phyloP scores from a whole-genome alignment of 2,797 vertebrate species.

The Onychomys leucogaster region DNA sequence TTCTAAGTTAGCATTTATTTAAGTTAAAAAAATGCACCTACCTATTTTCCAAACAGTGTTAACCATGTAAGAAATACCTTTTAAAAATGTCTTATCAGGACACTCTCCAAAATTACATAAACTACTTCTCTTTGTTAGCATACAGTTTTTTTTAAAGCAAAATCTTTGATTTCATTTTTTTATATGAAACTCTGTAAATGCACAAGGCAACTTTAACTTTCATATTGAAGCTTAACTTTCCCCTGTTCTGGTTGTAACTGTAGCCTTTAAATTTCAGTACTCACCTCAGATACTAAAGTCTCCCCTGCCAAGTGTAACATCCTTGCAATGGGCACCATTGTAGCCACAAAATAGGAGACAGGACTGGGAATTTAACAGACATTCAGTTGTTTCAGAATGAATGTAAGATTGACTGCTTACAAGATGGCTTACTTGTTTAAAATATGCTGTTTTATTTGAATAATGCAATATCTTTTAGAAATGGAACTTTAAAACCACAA shows the following conservation, averaged over 20 bases:
- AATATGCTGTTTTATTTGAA: not conserved
- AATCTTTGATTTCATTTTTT: not conserved
- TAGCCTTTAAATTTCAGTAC: not conserved
- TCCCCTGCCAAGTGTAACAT: not conserved
- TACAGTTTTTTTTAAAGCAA: not conserved
- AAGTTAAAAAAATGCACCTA: not conserved
- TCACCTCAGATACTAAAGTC: not conserved
- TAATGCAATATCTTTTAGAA: not conserved
- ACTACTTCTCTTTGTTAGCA: not conserved
- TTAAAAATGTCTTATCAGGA: not conserved
- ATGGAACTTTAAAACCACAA: not conserved
- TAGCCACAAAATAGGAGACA: not conserved
- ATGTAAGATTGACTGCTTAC: not conserved
- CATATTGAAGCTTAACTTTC: not conserved
- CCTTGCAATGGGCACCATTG: not conserved
- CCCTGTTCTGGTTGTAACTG: not conserved
- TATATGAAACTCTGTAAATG: not conserved
- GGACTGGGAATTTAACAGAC: not conserved
- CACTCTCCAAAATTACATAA: not conserved
- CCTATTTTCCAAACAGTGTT: conserved; percentile 19
- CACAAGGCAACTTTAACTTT: not conserved
- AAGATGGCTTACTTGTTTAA: conserved; percentile 19
- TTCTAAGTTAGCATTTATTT: not conserved
- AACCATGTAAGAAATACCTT: not conserved
- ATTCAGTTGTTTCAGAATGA: not conserved